Conservation (phyloP, 2,797 vertebrate genomes). For the Brotula barbata region DNA sequence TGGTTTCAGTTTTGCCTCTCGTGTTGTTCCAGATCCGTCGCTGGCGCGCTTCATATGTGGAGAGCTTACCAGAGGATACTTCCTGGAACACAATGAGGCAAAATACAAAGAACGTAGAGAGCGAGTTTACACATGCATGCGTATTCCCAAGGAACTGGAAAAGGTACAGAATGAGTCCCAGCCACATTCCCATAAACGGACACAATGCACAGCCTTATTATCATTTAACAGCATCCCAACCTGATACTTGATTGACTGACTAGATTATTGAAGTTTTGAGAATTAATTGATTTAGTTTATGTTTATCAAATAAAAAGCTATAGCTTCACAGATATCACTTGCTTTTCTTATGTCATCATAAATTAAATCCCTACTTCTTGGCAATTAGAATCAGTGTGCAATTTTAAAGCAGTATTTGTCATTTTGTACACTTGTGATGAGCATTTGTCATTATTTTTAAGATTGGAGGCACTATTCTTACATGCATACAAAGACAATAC, state of each 20-base stretch:
- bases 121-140: slow-evolving; percentile 94
- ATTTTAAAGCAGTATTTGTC: too few species aligned
- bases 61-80: slow-evolving; percentile 96
- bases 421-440: too few species aligned
- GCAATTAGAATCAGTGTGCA: too few species aligned
- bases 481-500: too few species aligned
- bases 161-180: slow-evolving; percentile 79
- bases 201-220: neutral
- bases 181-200: slow-evolving; percentile 9
- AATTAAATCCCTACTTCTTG: too few species aligned
- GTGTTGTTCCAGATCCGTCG: slow-evolving; percentile 85
- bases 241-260: too few species aligned
- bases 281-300: neutral
- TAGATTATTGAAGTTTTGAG: too few species aligned
- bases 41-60: slow-evolving; percentile 90
- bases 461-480: too few species aligned
- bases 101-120: slow-evolving; percentile 95
- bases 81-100: slow-evolving; percentile 98
- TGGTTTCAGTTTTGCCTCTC: slow-evolving; percentile 48
- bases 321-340: neutral
- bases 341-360: too few species aligned
- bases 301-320: slow-evolving; percentile 1
- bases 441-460: too few species aligned
- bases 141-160: slow-evolving; percentile 96
- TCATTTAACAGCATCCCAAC: neutral